Evolutionary conservation across 2,888 invertebrate species (phyloP).

Genomic region (Pilophorus perplexus): DNA sequence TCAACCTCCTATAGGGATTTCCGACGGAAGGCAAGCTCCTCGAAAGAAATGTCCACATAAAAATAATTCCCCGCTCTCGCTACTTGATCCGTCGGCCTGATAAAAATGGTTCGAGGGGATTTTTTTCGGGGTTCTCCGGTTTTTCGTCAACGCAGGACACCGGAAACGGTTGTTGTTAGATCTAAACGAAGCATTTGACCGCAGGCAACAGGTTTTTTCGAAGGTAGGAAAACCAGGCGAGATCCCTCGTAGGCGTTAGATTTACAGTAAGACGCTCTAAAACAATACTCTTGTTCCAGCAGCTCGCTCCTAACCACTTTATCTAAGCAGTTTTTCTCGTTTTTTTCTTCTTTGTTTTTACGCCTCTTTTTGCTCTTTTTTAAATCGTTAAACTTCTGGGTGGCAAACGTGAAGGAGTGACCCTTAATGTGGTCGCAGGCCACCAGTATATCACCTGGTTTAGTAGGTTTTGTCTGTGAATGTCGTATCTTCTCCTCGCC

Average conservation of each 20-base stretch:
- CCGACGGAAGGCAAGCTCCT: not conserved
- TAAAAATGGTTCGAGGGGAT: constrained; percentile 2
- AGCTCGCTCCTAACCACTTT: constrained; percentile 40
- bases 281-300: constrained; percentile 40
- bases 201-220: constrained; percentile 17
- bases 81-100: constrained; percentile 9
- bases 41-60: constrained; percentile 3
- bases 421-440: constrained; percentile 30
- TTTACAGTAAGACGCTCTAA: constrained; percentile 38
- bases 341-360: no score
- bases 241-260: constrained; percentile 32
- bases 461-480: constrained; percentile 21
- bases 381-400: constrained; percentile 37
- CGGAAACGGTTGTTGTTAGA: constrained; percentile 20
- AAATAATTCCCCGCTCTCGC: constrained; percentile 6
- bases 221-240: constrained; percentile 11
- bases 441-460: constrained; percentile 28
- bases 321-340: constrained; percentile 25
- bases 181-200: constrained; percentile 17
- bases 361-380: no score
- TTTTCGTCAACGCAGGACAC: constrained; percentile 10
- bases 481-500: constrained; percentile 4
- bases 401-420: constrained; percentile 35
- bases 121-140: no score
- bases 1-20: no score